phyloP scores from a whole-genome alignment of 2,113 vertebrate genomes.

The Pyxicephalus adspersus region DNA sequence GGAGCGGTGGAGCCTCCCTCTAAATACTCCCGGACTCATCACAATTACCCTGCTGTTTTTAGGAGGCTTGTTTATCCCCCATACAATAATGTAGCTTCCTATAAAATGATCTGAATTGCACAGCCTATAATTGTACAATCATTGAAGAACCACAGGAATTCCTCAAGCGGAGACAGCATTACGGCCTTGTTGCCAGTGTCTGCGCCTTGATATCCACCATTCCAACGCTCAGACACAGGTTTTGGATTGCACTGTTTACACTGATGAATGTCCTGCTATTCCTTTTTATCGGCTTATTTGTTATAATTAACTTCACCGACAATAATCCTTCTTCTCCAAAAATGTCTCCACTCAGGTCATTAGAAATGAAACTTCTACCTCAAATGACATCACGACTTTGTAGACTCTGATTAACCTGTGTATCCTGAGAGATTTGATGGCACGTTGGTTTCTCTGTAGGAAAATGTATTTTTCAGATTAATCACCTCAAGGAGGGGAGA shows the following conservation, averaged over 20 bases:
- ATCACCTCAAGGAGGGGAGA: slow-evolving; percentile 18
- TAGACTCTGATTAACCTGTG: slow-evolving; percentile 27
- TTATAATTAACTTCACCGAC: slow-evolving; percentile 18
- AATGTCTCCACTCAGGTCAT: slow-evolving; percentile 13
- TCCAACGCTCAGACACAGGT: not conserved
- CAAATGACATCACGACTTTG: slow-evolving; percentile 6
- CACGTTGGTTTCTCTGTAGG: slow-evolving; percentile 16
- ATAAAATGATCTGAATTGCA: slow-evolving; percentile 30
- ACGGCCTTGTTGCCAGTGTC: not conserved
- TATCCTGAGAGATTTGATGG: slow-evolving; percentile 19
- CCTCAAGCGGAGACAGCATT: slow-evolving; percentile 7
- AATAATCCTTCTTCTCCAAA: slow-evolving; percentile 6
- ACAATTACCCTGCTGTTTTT: slow-evolving; percentile 24
- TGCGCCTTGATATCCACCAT: not conserved
- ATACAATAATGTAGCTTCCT: slow-evolving; percentile 15
- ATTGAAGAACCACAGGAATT: slow-evolving; percentile 21
- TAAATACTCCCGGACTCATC: slow-evolving; percentile 10
- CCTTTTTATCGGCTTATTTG: slow-evolving; percentile 17
- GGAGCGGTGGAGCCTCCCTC: not conserved
- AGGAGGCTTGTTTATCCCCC: slow-evolving; percentile 21
- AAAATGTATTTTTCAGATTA: slow-evolving; percentile 36
- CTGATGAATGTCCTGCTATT: slow-evolving; percentile 13
- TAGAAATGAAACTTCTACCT: slow-evolving; percentile 36
- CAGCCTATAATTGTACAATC: slow-evolving; percentile 16
- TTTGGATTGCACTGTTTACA: not conserved